Evolutionary conservation across 2,113 vertebrate genomes (phyloP).

Genomic region (Setophaga coronata): DNA sequence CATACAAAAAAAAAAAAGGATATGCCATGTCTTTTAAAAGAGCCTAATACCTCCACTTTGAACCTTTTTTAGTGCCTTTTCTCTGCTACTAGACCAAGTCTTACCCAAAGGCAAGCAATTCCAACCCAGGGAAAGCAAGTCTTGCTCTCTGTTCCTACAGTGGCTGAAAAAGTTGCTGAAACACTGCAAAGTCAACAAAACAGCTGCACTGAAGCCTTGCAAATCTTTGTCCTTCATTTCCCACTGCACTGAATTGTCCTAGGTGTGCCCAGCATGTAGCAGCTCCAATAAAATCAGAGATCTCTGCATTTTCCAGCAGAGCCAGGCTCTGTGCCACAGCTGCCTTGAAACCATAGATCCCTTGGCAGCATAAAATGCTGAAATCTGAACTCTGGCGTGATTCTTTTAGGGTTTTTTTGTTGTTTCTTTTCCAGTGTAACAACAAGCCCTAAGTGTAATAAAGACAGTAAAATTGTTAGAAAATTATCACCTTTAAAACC

Average conservation of each 20-base stretch:
- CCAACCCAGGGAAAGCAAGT: background rate
- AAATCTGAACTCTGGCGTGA: background rate
- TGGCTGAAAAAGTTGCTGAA: background rate
- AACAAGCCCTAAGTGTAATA: background rate
- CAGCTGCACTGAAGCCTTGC: background rate
- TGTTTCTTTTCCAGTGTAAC: background rate
- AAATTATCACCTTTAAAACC: background rate
- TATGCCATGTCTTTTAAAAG: background rate
- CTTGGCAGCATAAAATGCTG: background rate
- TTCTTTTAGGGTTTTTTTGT: background rate
- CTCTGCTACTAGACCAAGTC: background rate
- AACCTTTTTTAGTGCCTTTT: background rate
- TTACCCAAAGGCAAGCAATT: background rate
- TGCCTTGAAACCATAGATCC: background rate
- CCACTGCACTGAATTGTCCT: background rate
- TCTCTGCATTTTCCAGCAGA: background rate
- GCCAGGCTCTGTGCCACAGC: accelerated
- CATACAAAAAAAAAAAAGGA: background rate
- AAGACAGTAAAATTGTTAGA: background rate
- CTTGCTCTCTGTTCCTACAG: background rate
- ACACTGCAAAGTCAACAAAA: background rate
- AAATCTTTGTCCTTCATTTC: background rate
- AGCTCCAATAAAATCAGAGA: background rate
- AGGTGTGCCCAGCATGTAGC: background rate
- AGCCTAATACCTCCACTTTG: background rate